Base-by-base conservation (phyloP, 2,113 vertebrate species). In the Nerophis ophidion region DNA sequence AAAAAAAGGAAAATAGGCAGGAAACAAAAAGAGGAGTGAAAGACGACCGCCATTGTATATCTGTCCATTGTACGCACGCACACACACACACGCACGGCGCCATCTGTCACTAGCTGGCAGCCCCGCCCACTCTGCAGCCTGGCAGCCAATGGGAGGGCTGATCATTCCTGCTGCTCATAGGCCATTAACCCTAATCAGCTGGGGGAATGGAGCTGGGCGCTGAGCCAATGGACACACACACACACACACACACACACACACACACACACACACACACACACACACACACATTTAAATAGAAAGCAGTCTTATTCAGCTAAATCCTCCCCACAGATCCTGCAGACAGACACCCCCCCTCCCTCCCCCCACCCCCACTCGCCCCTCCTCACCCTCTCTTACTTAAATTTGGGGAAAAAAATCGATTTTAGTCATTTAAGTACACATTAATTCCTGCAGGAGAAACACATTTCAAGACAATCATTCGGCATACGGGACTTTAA, bases 31-130 rank as follows among this genome's bases (percentile, higher is more conserved):
- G 40, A 13, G 44, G 4, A 9, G 44, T 10, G 46, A 60, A 44
- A 46, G 45, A 42, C 5, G 7, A 60, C 51, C 44, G 57, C 69
- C 48, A 72, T 64, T 76, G 63, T 65, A 69, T 57, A 75, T 75
- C 63, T n/a, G 52, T 61, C 57, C 60, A 69, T 73, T 71, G 58
- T 75, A 65, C 13, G 65, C 44, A 53, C 16, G 57, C 40, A 61
- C 26, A 64, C 35, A 63, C 57, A 68, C 59, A 17, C 26, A 59
- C 40, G 59, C 26, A 64, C 40, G 4, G 36, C 45, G 86, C 96
- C 95, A 98, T 98, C 95, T 98, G 95, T 92, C 93, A 90, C 86
- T 84, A 79, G 88, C 81, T 86, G 77, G 87, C 86, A 70, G 60
- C 71, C 84, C 82, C 91, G 81, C 90, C 92, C 91, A 91, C 91